phyloP scores from a whole-genome alignment of 2,888 invertebrate genomes.

The Pogonocherus hispidulus region DNA sequence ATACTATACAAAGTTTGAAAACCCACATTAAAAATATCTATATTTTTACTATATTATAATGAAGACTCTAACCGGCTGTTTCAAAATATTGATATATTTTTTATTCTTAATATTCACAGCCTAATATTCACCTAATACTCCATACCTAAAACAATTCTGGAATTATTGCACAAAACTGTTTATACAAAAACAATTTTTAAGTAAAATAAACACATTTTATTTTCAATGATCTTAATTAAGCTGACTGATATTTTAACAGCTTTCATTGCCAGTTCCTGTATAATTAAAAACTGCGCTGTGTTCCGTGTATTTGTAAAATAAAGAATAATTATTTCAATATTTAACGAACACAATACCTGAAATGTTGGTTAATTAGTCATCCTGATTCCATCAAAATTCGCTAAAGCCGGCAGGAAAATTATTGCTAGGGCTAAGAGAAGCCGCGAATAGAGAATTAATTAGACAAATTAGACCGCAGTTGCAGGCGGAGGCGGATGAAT shows the following conservation, averaged over 20 bases:
- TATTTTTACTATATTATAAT: no score
- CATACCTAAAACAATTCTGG: no score
- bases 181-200: no score
- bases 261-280: neutral
- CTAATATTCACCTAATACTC: no score
- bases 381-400: slow-evolving; percentile 4
- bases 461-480: neutral
- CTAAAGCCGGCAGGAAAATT: neutral
- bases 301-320: neutral
- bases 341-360: slow-evolving; percentile 8
- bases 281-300: neutral
- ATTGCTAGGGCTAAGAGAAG: neutral
- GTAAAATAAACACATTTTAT: no score
- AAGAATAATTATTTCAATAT: slow-evolving; percentile 7
- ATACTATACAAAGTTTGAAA: no score
- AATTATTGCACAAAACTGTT: no score
- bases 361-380: slow-evolving; percentile 9
- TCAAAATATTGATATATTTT: no score
- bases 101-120: no score
- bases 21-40: no score
- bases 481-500: neutral
- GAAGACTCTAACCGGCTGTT: no score
- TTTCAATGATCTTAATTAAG: neutral
- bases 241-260: neutral
- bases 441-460: slow-evolving; percentile 6